Evolutionary conservation across 2,888 invertebrate genomes (phyloP).

Genomic region (Chorisops tibialis): DNA sequence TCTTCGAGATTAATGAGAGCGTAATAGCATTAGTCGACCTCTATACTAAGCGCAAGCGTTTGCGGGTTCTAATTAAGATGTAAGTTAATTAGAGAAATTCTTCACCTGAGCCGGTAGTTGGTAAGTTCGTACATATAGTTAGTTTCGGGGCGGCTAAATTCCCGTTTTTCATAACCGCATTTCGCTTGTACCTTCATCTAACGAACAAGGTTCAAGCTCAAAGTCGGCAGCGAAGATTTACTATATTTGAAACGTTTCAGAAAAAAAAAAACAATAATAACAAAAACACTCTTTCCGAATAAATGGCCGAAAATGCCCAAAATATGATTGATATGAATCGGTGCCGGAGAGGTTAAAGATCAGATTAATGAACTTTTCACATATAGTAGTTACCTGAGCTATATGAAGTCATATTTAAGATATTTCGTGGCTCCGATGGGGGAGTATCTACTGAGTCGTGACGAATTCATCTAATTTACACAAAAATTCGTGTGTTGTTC

Average conservation of each 20-base stretch:
- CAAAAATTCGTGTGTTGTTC: no score
- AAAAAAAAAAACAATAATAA: no score
- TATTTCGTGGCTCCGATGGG: not conserved
- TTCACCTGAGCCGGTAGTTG: slow-evolving; percentile 27
- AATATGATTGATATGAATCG: slow-evolving; percentile 32
- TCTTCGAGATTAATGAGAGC: slow-evolving; percentile 31
- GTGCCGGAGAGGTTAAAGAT: slow-evolving; percentile 22
- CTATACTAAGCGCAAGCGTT: slow-evolving; percentile 30
- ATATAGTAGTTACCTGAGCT: slow-evolving; percentile 1
- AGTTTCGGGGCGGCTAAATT: slow-evolving; percentile 24
- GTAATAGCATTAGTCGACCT: slow-evolving; percentile 32
- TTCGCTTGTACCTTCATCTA: no score
- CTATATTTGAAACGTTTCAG: no score
- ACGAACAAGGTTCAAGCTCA: no score
- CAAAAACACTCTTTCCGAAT: not conserved
- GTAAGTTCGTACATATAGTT: no score
- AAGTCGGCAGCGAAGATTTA: no score
- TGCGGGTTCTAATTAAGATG: slow-evolving; percentile 32
- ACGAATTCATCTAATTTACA: slow-evolving; percentile 11
- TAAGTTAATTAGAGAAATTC: slow-evolving; percentile 34
- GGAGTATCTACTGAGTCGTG: slow-evolving; percentile 10
- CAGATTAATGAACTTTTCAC: slow-evolving; percentile 33
- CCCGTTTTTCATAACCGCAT: not conserved
- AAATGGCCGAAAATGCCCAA: slow-evolving; percentile 22
- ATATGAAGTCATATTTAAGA: not conserved